Evolutionary conservation across 2,797 vertebrate genomes (phyloP).

Genomic region (Tragopan temminckii): DNA sequence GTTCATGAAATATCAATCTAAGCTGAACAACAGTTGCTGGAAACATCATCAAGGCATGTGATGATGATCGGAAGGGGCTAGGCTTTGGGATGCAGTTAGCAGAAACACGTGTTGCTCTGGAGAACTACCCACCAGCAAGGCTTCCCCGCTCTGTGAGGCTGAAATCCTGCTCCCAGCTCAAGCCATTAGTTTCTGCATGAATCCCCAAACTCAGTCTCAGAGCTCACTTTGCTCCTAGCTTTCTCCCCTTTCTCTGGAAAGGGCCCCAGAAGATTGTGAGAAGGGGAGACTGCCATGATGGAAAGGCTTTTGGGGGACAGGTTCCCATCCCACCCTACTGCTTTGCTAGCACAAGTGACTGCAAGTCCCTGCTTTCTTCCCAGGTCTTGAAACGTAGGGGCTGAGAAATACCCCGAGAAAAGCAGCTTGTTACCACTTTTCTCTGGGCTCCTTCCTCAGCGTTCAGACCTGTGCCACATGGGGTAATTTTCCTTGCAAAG

Average conservation of each 20-base stretch:
- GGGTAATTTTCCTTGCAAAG: neutral
- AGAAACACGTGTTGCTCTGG: accelerated
- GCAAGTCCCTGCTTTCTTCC: neutral
- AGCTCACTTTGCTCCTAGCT: neutral
- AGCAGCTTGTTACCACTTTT: neutral
- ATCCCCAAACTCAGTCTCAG: neutral
- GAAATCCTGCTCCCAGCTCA: neutral
- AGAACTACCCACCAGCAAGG: neutral
- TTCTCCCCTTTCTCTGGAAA: neutral
- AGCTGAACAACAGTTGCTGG: constrained; percentile 49
- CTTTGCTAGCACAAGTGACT: neutral
- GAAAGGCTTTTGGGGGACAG: neutral
- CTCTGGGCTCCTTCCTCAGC: neutral
- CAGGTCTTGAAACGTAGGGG: neutral
- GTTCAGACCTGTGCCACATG: accelerated
- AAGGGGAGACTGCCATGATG: neutral
- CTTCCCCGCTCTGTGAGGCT: neutral
- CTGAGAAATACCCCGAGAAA: neutral
- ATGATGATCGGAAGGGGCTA: neutral
- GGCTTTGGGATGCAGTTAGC: neutral
- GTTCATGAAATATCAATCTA: constrained; percentile 52
- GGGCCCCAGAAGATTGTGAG: neutral
- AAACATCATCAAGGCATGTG: constrained; percentile 46
- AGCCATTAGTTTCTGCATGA: neutral
- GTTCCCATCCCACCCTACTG: neutral